Base-by-base conservation (phyloP, 1,140 invertebrate species). In the Phortica variegata region DNA sequence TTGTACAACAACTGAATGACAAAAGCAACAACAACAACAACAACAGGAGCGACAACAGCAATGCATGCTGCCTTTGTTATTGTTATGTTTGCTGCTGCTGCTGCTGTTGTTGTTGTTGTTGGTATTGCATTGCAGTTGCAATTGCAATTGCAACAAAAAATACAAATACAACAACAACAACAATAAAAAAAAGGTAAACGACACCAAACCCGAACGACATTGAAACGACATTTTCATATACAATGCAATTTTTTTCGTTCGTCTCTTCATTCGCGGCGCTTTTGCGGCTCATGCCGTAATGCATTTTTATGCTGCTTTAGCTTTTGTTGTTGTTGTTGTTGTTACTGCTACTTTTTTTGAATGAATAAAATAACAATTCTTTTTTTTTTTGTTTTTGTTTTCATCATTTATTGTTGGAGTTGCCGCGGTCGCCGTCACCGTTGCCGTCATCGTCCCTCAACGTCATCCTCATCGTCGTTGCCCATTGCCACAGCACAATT, bases 111-210 rank as follows among this genome's bases (percentile, higher is more conserved):
- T 20, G n/a, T 39, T 17, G 37, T 39, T 15, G 37, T 12, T 19
- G 37, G 2, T 13, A 18, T 16, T 16, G 17, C n/a, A n/a, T 16
- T 16, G 17, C 20, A 5, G 17, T 16, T 16, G 17, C 3, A 16
- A 39, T 39, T 19, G 20, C n/a, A 12, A 19, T 18, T 16, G 17
- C 37, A 39, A 39, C 37, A 39, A 39, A 15, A 39, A 39, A 18
- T 18, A 39, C 37, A 19, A 9, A 19, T n/a, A 39, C 5, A 26
- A 26, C 23, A 26, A 26, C 61, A 63, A 58, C 52, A 9, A 15
- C 32, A 37, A 54, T 56, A 68, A n/a, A 68, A 66, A 68, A 66
- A 66, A 66, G 63, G 63, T 66, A 66, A 66, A 66, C 63, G 63
- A 66, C 63, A 68, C 63, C 60, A 68, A 63, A 26, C 23, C 23